phyloP scores from a whole-genome alignment of 2,113 vertebrate genomes.

The Periophthalmus modestus region DNA sequence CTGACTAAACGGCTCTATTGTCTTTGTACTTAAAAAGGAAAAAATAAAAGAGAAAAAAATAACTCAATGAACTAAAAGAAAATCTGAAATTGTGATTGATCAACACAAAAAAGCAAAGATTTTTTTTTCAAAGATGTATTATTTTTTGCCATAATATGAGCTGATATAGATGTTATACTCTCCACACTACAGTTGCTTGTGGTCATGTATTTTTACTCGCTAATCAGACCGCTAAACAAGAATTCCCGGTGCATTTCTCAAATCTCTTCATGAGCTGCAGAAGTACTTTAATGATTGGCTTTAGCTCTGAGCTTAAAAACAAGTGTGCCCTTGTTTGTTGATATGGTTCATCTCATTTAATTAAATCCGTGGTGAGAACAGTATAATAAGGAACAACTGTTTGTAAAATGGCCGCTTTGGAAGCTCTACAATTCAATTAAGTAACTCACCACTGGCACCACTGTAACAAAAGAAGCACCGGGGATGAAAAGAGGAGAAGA shows the following conservation, averaged over 20 bases:
- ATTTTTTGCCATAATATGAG: no score
- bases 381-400: conserved; percentile 11
- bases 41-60: no score
- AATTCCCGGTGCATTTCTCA: background rate
- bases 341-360: background rate
- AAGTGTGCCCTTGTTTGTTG: background rate
- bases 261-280: conserved; percentile 1
- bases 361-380: conserved; percentile 9
- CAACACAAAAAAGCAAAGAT: no score
- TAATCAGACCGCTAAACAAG: background rate
- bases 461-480: background rate
- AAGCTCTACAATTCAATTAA: background rate
- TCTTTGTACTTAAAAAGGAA: no score
- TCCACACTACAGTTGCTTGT: background rate
- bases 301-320: conserved; percentile 6
- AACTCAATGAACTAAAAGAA: no score
- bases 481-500: background rate
- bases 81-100: background rate
- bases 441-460: background rate
- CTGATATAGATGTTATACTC: background rate
- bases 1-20: no score
- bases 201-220: background rate
- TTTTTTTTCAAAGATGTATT: no score
- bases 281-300: background rate
- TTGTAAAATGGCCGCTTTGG: background rate